Base-by-base conservation (phyloP, 2,888 invertebrate genomes). In the Harpalus rubripes region DNA sequence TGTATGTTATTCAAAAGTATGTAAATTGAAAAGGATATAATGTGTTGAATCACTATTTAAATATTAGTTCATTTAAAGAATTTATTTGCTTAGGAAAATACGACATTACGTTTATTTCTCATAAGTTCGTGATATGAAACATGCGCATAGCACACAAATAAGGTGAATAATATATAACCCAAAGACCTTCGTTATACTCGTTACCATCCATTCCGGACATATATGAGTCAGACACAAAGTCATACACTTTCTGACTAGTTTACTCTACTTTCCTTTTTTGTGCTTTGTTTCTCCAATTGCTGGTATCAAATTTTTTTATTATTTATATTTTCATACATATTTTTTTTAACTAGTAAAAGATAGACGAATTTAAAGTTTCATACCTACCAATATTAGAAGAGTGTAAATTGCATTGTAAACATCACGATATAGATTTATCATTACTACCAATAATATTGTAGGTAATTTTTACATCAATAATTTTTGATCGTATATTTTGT, bases 181-280 rank as follows among this genome's bases (percentile, higher is more conserved):
- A 63, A 81, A 81, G 63, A 63, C 81, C 81, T 81, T 81, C 81
- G 63, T 61, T 44, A 65, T n/a, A 80, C 41, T 63, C 81, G 52
- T 81, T 81, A 81, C 32, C 41, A 61, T 81, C 41, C 63, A 22
- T 81, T 81, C 81, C 81, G 59, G 80, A 59, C 80, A 32, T 63
- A 44, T 22, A 81, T 81, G 81, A 81, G 81, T 81, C 81, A 81
- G 41, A 63, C 56, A 59, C 61, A 61, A 58, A 59, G 44, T 78
- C 78, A 78, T 58, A 52, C 78, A 18, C 58, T 78, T 72, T 68
- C 41, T 52, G 44, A 52, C 10, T 52, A 52, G 4, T 52, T 52
- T 52, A 52, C 10, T 52, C 44, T 12, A 52, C 44, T 41, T 74
- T 44, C 44, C 15, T 44, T 44, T 44, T 12, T 12, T 44, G 16